Base-by-base conservation (phyloP, 2,113 vertebrate species). In the Osmerus eperlanus region DNA sequence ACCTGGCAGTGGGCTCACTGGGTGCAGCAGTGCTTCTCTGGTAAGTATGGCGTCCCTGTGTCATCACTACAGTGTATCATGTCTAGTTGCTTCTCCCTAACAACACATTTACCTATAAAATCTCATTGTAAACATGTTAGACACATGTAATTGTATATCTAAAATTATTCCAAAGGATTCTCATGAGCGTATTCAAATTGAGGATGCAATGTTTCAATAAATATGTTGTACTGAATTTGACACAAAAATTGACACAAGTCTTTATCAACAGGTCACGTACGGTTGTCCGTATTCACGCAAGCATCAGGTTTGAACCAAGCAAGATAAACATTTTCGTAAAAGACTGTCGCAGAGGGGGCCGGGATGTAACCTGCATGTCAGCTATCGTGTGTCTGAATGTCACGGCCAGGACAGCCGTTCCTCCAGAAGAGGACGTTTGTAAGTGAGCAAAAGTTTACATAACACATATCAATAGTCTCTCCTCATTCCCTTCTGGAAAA, bases 301-400 rank as follows among this genome's bases (percentile, higher is more conserved):
- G 87, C 71, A 84, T 97, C 72, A 87, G 74, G 70, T 99, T 99
- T 4, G 94, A 99, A 87, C 97, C 97, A 0, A 8, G 93, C 80
- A 98, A 96, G 84, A 94, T 99, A 81, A 97, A 99, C 81, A 87
- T 98, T 79, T 99, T 98, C 75, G 93, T 93, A 89, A 95, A 95
- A 78, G 95, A 97, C 88, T 99, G 97, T 81, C 75, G 70, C 60
- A 86, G 95, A 65, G 93, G 88, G 0, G 95, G 96, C 25, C 94
- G 93, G 71, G 94, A 96, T 0, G 95, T 96, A 82, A 94, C 94
- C 59, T 99, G 97, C 82, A 93, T 98, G 93, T 88, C 91, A 0
- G 90, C 93, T 3, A 91, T 82, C 0, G 65, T 96, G 79, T 99
- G 97, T 83, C 92, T 98, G 85, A 91, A 85, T 0, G 90, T 95